A percentile compares a stretch with the other conserved stretches of the same genome.
Evolutionary conservation across 2,113 vertebrate species (phyloP).

Genomic region (Callithrix jacchus): DNA sequence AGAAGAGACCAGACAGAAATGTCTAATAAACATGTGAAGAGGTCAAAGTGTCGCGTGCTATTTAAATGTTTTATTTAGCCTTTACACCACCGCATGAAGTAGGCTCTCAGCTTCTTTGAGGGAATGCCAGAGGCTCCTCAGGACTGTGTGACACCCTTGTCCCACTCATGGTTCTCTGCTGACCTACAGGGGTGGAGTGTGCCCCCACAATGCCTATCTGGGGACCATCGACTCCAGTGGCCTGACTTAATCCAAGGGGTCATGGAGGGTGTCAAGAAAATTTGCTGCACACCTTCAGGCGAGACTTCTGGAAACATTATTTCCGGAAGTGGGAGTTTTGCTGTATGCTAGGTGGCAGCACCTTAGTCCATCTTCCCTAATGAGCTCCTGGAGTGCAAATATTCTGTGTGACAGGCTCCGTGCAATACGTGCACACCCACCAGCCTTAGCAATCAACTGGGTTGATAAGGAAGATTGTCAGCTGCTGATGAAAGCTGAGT

Average conservation of each 20-base stretch:
- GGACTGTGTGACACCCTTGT: neutral
- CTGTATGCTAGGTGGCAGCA: neutral
- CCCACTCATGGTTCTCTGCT: neutral
- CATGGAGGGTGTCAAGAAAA: neutral
- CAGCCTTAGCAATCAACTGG: neutral
- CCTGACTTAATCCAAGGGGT: neutral
- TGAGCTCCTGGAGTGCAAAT: neutral
- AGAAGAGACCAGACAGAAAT: neutral
- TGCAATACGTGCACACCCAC: neutral
- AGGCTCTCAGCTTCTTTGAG: neutral
- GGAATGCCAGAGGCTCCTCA: neutral
- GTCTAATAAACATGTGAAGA: conserved; percentile 30
- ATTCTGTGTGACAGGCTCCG: neutral
- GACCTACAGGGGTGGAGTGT: neutral
- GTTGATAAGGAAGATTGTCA: neutral
- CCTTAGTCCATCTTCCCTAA: neutral
- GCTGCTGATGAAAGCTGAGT: neutral
- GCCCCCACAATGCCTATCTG: neutral
- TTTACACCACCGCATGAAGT: neutral
- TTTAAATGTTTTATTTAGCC: neutral
- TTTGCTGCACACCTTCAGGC: neutral
- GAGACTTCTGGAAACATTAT: neutral
- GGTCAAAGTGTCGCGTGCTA: neutral
- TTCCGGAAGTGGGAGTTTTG: neutral
- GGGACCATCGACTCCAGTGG: neutral